Base-by-base conservation (phyloP, 2,888 invertebrate species). In the Plagodis pulveraria region DNA sequence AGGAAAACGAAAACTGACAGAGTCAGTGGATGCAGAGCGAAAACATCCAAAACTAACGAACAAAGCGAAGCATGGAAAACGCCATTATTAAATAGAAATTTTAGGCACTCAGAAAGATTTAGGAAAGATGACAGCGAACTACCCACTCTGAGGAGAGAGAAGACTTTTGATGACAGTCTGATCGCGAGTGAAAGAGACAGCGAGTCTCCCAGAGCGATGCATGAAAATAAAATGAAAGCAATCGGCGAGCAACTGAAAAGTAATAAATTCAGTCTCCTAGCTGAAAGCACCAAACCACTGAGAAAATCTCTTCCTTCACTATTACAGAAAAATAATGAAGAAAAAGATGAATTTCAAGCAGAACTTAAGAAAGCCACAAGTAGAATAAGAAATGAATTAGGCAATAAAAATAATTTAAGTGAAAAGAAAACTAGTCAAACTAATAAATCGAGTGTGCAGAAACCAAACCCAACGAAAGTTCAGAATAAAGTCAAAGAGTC, bases 301-400 rank as follows among this genome's bases (percentile, higher is more conserved):
- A 89, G 89, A 86, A 91, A 92, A 89, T 91, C 91, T 89, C 91
- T 91, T 87, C 91, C 91, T 87, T 91, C 91, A 81, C 86, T 91
- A 91, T 86, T 91, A 78, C 64, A 69, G 35, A 90, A 88, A 76
- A 85, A 86, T 89, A 92, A 81, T 86, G 91, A 90, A 86, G 92
- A 90, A 89, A 91, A 91, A 85, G 91, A 91, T 83, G 92, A 93
- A 84, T 93, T 93, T 88, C 91, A 91, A 86, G 81, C 86, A 56
- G 93, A 93, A 84, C 83, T 93, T 38, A 91, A 90, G 71, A 91
- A 91, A 77, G 93, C 93, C 56, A 93, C 93, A 72, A 91, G 79
- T 90, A 93, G 87, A 73, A 88, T 93, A 83, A 91, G 90, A 80
- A 86, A 80, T 73, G 90, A 91, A 76, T 77, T 91, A 89, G 86